Conservation (phyloP, 2,113 vertebrate genomes). For the Asarcornis scutulata region DNA sequence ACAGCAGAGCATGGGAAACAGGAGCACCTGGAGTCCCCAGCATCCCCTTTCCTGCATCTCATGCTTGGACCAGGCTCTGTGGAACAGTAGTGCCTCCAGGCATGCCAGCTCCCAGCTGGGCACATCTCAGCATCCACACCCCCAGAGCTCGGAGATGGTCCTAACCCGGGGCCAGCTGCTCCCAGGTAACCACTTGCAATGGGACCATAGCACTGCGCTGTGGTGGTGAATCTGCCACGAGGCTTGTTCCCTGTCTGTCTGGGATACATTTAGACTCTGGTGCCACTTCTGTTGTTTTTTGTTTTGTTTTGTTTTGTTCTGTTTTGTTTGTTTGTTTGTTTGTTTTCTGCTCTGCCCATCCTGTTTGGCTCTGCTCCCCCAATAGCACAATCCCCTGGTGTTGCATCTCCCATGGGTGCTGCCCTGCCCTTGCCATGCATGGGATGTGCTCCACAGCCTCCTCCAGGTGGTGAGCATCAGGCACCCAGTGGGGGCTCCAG, state of each 20-base stretch:
- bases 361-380: background rate
- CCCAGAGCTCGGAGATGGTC: accelerated
- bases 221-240: accelerated
- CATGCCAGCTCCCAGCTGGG: background rate
- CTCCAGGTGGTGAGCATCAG: accelerated
- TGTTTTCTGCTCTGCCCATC: background rate
- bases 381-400: background rate
- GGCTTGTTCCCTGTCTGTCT: background rate
- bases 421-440: background rate
- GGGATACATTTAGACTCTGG: background rate
- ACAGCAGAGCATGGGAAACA: accelerated
- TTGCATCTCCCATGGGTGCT: background rate
- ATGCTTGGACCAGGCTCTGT: accelerated
- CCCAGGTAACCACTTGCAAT: accelerated
- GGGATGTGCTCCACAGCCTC: background rate
- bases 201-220: accelerated
- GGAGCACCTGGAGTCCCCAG: accelerated
- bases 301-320: too few species aligned
- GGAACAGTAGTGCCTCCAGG: background rate
- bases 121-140: background rate
- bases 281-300: background rate
- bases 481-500: background rate
- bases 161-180: accelerated
- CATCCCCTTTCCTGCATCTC: accelerated
- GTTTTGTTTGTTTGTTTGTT: too few species aligned